These are phyloP conservation scores for Helogale parvula DNA, from an alignment of 2,113 vertebrate species.

Conservation along the genomic window DNA sequence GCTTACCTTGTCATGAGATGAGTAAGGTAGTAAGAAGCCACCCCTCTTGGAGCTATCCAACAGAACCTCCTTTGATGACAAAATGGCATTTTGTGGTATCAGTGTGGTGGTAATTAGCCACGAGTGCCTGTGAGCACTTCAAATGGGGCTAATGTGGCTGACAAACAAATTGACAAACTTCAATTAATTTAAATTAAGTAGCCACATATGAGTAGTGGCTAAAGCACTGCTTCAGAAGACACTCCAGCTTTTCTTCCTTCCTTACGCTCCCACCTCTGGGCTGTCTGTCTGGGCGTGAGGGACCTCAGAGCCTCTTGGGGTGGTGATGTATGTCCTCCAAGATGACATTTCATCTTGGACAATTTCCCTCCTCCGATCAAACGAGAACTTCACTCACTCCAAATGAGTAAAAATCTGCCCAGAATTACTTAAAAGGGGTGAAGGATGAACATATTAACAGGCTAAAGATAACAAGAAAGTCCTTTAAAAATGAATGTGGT, in stretches of 20 bases:
- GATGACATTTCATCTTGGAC: slow-evolving; percentile 20
- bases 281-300: not conserved
- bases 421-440: slow-evolving; percentile 43
- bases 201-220: not conserved
- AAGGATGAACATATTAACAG: slow-evolving; percentile 67
- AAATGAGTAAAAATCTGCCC: slow-evolving; percentile 43
- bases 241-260: not conserved
- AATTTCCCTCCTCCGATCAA: not conserved
- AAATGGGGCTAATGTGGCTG: not conserved
- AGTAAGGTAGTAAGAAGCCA: not conserved
- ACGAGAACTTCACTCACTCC: not conserved
- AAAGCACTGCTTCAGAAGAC: not conserved
- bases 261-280: too few species aligned
- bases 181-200: not conserved
- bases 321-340: not conserved
- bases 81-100: not conserved
- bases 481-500: slow-evolving; percentile 68
- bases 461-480: slow-evolving; percentile 63
- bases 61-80: not conserved
- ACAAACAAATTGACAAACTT: not conserved
- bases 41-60: not conserved
- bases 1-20: not conserved
- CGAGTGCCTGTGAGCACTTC: not conserved
- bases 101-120: not conserved
- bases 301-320: not conserved